Evolutionary conservation across 2,113 vertebrate genomes (phyloP).

Genomic region (Chloroceryle aenea): DNA sequence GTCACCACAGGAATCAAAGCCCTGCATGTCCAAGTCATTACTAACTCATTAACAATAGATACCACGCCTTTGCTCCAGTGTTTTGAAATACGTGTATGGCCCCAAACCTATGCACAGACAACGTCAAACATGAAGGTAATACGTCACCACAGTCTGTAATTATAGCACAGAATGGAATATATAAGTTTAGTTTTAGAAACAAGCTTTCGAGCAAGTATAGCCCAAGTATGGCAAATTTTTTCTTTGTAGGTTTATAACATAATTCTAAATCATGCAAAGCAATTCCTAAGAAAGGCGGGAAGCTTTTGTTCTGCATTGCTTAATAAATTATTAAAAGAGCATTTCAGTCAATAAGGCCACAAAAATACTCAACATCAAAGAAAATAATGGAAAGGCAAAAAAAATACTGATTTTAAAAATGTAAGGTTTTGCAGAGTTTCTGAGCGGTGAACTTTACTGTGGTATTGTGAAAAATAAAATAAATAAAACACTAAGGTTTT

Average conservation of each 20-base stretch:
- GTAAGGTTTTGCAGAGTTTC: neutral
- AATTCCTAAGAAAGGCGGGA: neutral
- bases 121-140: neutral
- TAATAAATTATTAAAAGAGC: conserved; percentile 25
- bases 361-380: neutral
- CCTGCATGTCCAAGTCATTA: neutral
- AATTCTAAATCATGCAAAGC: neutral
- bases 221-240: neutral
- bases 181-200: neutral
- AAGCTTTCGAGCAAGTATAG: neutral
- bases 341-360: neutral
- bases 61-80: neutral
- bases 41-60: neutral
- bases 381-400: neutral
- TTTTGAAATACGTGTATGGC: neutral
- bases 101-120: neutral
- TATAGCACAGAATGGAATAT: neutral
- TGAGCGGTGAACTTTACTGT: neutral
- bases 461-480: neutral
- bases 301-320: neutral
- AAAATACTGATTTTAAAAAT: neutral
- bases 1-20: neutral
- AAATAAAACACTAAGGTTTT: neutral
- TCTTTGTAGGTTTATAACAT: neutral
- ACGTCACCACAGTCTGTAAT: neutral